phyloP scores from a whole-genome alignment of 2,888 invertebrate genomes.

The Pyrgus malvae region DNA sequence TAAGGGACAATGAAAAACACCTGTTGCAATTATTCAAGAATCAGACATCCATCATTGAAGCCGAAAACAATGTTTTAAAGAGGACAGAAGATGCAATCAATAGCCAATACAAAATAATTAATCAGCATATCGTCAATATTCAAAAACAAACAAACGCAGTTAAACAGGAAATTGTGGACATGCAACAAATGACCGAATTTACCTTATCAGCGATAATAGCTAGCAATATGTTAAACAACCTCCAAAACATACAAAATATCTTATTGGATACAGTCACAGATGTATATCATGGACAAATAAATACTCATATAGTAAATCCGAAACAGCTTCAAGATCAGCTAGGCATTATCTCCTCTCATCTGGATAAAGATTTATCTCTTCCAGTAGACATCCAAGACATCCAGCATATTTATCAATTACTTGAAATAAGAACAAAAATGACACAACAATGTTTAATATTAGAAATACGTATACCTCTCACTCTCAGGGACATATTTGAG shows the following conservation, averaged over 20 bases:
- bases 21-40: too few species aligned
- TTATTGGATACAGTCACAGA: conserved; percentile 3
- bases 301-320: not conserved
- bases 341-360: not conserved
- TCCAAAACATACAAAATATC: conserved; percentile 8
- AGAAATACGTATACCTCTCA: not conserved
- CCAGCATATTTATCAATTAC: conserved; percentile 1
- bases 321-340: not conserved
- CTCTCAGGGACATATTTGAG: not conserved
- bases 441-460: not conserved
- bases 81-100: conserved; percentile 26
- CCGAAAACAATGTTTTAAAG: conserved; percentile 30
- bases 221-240: conserved; percentile 6
- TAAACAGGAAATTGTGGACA: not conserved
- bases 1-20: too few species aligned
- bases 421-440: not conserved
- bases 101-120: conserved; percentile 25
- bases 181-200: not conserved
- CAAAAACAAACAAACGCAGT: not conserved
- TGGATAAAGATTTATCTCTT: not conserved
- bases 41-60: too few species aligned
- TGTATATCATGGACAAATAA: not conserved
- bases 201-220: not conserved
- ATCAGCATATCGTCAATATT: conserved; percentile 4
- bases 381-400: conserved; percentile 1